Conservation (phyloP, 2,113 vertebrate species). For the Gadus macrocephalus region DNA sequence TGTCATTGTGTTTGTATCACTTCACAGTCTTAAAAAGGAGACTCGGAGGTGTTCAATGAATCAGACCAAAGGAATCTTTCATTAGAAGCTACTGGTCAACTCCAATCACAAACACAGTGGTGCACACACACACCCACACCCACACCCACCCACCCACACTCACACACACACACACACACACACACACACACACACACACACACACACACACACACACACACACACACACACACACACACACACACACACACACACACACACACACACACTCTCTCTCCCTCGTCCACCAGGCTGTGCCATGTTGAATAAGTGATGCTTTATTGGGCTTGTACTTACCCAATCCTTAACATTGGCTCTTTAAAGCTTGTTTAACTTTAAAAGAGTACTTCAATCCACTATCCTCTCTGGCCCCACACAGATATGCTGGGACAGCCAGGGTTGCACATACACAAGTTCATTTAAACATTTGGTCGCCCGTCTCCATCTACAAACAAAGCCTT, state of each 20-base stretch:
- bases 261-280: background rate
- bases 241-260: constrained; percentile 1
- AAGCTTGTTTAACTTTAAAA: background rate
- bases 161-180: background rate
- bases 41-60: constrained; percentile 33
- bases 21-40: constrained; percentile 61
- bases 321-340: no score
- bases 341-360: constrained; percentile 8
- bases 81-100: constrained; percentile 33
- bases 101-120: constrained; percentile 5
- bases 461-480: constrained; percentile 51
- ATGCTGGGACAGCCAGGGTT: constrained; percentile 22
- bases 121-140: background rate
- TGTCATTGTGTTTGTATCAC: constrained; percentile 16
- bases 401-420: constrained; percentile 18
- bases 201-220: constrained; percentile 1
- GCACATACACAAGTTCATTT: constrained; percentile 37
- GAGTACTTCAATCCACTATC: background rate
- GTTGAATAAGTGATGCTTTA: no score
- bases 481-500: constrained; percentile 70
- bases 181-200: background rate
- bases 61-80: constrained; percentile 43
- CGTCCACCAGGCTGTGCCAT: background rate
- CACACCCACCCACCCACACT: background rate
- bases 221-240: constrained; percentile 3